phyloP scores from a whole-genome alignment of 2,888 invertebrate genomes.

The Pheosia tremula region DNA sequence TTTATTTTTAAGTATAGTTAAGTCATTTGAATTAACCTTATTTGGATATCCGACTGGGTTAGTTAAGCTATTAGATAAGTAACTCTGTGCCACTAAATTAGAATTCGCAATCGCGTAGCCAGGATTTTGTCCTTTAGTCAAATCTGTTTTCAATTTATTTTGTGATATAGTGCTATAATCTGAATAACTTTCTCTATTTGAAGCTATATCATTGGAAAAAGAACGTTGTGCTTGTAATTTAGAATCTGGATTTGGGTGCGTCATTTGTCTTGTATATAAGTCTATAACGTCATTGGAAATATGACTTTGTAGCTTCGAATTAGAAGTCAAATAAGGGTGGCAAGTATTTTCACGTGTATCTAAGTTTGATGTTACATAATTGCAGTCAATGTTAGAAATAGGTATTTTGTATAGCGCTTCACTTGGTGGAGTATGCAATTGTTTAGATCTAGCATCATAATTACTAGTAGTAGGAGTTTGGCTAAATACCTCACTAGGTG shows the following conservation, averaged over 20 bases:
- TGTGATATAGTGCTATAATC: not conserved
- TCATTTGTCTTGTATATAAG: not conserved
- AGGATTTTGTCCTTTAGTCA: not conserved
- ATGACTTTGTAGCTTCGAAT: not conserved
- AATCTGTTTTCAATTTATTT: not conserved
- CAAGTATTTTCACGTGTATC: not conserved
- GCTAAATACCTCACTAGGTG: too few relatives aligned
- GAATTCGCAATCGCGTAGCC: not conserved
- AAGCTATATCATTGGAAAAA: not conserved
- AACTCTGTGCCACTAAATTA: not conserved
- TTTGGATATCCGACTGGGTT: not conserved
- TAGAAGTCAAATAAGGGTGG: not conserved
- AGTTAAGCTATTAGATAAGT: not conserved
- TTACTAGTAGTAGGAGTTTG: too few relatives aligned
- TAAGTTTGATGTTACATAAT: too few relatives aligned
- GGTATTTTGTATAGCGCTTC: too few relatives aligned
- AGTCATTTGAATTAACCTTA: slow-evolving; percentile 6
- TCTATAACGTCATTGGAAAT: not conserved
- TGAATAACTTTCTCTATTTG: not conserved
- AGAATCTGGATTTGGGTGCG: not conserved
- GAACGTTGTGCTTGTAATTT: not conserved
- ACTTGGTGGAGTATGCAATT: too few relatives aligned
- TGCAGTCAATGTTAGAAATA: too few relatives aligned
- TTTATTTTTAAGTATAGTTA: slow-evolving; percentile 6
- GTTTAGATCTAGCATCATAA: too few relatives aligned